Conservation (phyloP, 2,113 vertebrate genomes). For the Limnothrissa miodon region DNA sequence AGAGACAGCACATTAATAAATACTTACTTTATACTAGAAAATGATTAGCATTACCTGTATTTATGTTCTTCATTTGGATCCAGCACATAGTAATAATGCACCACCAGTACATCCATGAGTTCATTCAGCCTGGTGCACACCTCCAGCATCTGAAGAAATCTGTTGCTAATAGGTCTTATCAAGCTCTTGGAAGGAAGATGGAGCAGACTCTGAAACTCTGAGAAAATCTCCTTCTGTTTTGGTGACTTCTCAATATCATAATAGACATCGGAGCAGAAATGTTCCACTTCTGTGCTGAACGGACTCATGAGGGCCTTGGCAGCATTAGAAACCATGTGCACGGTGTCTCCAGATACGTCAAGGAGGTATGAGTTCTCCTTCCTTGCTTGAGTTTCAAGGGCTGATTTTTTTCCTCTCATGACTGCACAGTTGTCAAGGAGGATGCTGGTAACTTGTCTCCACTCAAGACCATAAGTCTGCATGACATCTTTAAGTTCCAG, state of each 20-base stretch:
- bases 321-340: no score
- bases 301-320: no score
- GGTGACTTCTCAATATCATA: slow-evolving; percentile 33
- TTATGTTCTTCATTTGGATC: slow-evolving; percentile 24
- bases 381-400: no score
- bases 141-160: slow-evolving; percentile 28
- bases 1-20: no score
- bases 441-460: no score
- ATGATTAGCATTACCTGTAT: slow-evolving; percentile 25
- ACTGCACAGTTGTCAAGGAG: no score
- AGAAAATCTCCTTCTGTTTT: slow-evolving; percentile 20
- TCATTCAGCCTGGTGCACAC: slow-evolving; percentile 27
- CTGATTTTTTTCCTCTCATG: no score
- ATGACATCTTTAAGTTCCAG: no score
- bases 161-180: slow-evolving; percentile 23
- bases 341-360: no score
- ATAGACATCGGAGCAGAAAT: slow-evolving; percentile 29
- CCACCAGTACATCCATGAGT: slow-evolving; percentile 23
- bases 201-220: slow-evolving; percentile 12
- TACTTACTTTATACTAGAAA: background rate
- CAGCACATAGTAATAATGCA: slow-evolving; percentile 17
- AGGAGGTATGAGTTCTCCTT: no score
- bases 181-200: slow-evolving; percentile 20
- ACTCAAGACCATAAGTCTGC: no score
- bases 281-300: no score